These are phyloP conservation scores for Apamea epomidion DNA, from an alignment of 2,888 invertebrate species.

Conservation along the genomic window DNA sequence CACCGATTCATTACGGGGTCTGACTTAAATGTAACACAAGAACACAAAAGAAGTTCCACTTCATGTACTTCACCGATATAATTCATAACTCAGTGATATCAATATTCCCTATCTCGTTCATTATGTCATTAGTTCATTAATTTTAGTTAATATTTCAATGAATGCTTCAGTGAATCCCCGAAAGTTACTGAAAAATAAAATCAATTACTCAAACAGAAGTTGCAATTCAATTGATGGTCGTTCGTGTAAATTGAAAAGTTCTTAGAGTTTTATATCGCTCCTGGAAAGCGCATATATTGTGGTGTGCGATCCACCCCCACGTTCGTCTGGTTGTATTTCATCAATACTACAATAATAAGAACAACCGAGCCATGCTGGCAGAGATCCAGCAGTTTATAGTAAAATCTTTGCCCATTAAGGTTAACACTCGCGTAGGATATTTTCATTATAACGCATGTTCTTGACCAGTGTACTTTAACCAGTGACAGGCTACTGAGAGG, in stretches of 20 bases:
- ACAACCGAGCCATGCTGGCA: not conserved
- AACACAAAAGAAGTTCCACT: not conserved
- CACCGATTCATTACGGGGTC: not conserved
- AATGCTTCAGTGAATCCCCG: not conserved
- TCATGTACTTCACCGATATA: not conserved
- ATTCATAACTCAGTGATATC: not conserved
- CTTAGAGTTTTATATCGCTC: not conserved
- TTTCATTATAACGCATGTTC: not conserved
- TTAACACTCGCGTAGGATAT: not conserved
- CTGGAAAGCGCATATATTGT: not conserved
- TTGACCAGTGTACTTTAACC: not conserved
- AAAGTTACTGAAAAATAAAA: not conserved
- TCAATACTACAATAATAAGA: not conserved
- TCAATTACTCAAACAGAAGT: not conserved
- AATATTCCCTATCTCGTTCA: not conserved
- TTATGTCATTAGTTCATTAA: too few species aligned
- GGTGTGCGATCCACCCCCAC: not conserved
- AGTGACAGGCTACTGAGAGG: not conserved
- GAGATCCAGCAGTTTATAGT: too few species aligned
- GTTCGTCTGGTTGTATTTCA: constrained; percentile 1
- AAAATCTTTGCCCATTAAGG: not conserved
- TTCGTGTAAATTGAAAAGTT: not conserved
- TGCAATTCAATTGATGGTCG: not conserved
- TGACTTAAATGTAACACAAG: not conserved
- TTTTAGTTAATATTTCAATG: not conserved